Percentiles rank a stretch among this genome's conserved stretches.
These are phyloP conservation scores for Bovichtus diacanthus DNA, from an alignment of 2,797 vertebrate species.

Conservation along the genomic window DNA sequence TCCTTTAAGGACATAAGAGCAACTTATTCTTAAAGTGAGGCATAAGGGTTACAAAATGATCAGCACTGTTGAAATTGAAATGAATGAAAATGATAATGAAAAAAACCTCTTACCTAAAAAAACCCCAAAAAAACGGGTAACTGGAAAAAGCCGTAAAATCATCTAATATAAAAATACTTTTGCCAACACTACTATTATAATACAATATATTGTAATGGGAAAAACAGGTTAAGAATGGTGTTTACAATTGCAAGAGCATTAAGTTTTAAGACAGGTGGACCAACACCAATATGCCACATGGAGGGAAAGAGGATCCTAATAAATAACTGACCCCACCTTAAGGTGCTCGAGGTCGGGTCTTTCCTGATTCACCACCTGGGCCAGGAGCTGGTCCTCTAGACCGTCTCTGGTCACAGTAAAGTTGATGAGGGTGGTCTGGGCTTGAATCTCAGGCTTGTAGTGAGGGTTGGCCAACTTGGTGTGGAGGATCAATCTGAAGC, in stretches of 20 bases:
- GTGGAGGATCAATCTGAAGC: slow-evolving; percentile 85
- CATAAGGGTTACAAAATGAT: neutral
- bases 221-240: neutral
- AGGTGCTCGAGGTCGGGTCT: slow-evolving; percentile 83
- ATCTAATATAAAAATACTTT: neutral
- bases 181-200: neutral
- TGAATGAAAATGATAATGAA: too few species aligned
- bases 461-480: slow-evolving; percentile 86
- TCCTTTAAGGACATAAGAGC: too few species aligned
- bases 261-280: neutral
- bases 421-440: slow-evolving; percentile 85
- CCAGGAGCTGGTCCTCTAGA: slow-evolving; percentile 86
- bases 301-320: neutral
- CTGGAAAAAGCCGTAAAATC: too few species aligned
- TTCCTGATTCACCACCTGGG: slow-evolving; percentile 85
- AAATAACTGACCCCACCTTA: slow-evolving; percentile 70
- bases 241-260: neutral
- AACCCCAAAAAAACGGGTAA: neutral
- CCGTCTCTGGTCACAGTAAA: slow-evolving; percentile 82
- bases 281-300: too few species aligned
- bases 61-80: neutral
- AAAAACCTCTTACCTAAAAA: too few species aligned
- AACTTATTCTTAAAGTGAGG: too few species aligned
- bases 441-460: slow-evolving; percentile 86
- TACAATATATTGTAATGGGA: neutral